These are phyloP conservation scores for Chlorodrepanis virens DNA, from an alignment of 2,113 vertebrate genomes.

Conservation along the genomic window DNA sequence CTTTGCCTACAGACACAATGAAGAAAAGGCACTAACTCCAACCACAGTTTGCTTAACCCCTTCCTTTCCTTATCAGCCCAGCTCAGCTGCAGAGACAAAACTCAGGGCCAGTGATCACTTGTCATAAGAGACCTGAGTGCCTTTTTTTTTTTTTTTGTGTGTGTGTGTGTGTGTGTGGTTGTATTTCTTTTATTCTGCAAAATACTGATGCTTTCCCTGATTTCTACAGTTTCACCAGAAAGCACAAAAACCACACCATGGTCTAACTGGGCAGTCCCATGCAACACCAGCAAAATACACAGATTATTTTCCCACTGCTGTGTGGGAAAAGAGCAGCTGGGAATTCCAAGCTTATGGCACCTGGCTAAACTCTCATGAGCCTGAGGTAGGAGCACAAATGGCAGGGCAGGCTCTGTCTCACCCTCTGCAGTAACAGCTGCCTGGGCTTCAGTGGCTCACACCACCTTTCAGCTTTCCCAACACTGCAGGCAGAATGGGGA, in stretches of 20 bases:
- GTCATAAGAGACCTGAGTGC: neutral
- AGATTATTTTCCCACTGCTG: neutral
- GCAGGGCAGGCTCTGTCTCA: neutral
- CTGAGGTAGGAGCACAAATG: neutral
- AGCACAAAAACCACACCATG: neutral
- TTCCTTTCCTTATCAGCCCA: neutral
- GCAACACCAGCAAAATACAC: neutral
- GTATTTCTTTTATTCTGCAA: neutral
- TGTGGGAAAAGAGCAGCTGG: neutral
- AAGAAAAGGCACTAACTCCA: neutral
- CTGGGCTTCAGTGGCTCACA: neutral
- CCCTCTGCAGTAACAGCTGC: neutral
- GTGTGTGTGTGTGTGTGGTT: too few species aligned
- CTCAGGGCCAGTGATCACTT: fast-evolving
- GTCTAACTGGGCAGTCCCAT: neutral
- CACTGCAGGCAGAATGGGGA: neutral
- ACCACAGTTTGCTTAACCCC: neutral
- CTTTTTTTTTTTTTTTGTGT: neutral
- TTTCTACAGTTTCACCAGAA: neutral
- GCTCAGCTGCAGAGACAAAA: neutral
- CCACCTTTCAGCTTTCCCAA: neutral
- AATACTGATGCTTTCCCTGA: neutral
- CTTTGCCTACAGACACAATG: neutral
- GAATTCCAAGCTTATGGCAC: neutral
- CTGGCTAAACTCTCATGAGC: neutral